These are phyloP conservation scores for Lycaena phlaeas DNA, from an alignment of 2,888 invertebrate species.

Conservation along the genomic window DNA sequence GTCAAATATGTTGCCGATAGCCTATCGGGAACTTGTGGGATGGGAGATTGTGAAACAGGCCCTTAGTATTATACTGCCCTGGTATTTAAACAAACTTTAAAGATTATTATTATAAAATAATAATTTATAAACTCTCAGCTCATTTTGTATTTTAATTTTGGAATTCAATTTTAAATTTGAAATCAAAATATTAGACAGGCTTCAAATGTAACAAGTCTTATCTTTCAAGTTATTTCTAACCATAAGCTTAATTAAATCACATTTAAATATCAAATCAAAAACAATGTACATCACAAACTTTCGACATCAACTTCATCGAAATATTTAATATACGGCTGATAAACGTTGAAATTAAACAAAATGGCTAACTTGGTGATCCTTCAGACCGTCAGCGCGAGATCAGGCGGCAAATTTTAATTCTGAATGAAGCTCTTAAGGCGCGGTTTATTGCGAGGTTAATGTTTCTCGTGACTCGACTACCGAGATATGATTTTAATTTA, in stretches of 20 bases:
- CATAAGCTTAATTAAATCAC: neutral
- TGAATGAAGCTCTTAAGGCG: conserved; percentile 59
- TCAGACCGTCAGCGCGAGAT: conserved; percentile 56
- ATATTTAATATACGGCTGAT: conserved; percentile 15
- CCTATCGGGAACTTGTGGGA: too few species aligned
- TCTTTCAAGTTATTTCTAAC: neutral
- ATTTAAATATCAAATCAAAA: neutral
- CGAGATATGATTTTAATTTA: conserved; percentile 69
- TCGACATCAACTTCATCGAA: conserved; percentile 16
- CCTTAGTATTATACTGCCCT: too few species aligned
- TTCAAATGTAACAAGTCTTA: too few species aligned
- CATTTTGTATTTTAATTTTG: too few species aligned
- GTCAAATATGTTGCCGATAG: too few species aligned
- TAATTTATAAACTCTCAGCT: too few species aligned
- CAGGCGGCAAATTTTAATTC: conserved; percentile 71
- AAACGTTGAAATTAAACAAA: conserved; percentile 26
- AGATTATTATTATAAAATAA: too few species aligned
- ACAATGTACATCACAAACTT: conserved; percentile 8
- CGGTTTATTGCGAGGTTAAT: conserved; percentile 67
- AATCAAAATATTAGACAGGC: too few species aligned
- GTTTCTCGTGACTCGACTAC: conserved; percentile 70
- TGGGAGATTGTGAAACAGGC: too few species aligned
- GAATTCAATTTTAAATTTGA: too few species aligned
- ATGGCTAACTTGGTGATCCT: conserved; percentile 55
- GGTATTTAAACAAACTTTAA: too few species aligned